phyloP scores from a whole-genome alignment of 2,113 vertebrate genomes.

The Bolborhynchus lineola region DNA sequence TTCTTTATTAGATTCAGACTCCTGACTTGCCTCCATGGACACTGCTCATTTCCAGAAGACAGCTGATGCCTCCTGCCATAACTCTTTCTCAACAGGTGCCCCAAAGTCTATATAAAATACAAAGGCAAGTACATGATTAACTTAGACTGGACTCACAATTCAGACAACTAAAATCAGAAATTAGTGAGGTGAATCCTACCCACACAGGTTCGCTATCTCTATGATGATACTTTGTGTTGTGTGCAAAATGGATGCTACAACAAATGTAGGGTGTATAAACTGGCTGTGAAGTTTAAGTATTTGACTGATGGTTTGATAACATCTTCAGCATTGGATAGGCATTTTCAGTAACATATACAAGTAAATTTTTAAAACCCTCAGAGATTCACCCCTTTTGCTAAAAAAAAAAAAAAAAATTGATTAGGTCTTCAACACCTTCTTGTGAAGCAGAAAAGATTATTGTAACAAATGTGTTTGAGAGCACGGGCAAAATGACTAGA shows the following conservation, averaged over 20 bases:
- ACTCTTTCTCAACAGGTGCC: background rate
- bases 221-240: accelerated
- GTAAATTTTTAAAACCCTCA: background rate
- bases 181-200: background rate
- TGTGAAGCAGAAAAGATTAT: background rate
- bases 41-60: background rate
- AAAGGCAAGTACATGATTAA: background rate
- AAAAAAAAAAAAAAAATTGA: background rate
- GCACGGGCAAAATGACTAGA: background rate
- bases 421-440: background rate
- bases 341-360: background rate
- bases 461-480: background rate
- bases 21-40: background rate
- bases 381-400: background rate
- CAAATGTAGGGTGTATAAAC: background rate
- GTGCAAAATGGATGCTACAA: background rate
- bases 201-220: background rate
- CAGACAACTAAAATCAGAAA: background rate
- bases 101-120: background rate
- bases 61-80: background rate
- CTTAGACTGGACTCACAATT: background rate
- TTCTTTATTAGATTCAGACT: background rate
- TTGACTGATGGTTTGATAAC: background rate
- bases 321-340: background rate
- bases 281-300: background rate